Base-by-base conservation (phyloP, 2,113 vertebrate species). In the Petrocephalus microphthalmus region DNA sequence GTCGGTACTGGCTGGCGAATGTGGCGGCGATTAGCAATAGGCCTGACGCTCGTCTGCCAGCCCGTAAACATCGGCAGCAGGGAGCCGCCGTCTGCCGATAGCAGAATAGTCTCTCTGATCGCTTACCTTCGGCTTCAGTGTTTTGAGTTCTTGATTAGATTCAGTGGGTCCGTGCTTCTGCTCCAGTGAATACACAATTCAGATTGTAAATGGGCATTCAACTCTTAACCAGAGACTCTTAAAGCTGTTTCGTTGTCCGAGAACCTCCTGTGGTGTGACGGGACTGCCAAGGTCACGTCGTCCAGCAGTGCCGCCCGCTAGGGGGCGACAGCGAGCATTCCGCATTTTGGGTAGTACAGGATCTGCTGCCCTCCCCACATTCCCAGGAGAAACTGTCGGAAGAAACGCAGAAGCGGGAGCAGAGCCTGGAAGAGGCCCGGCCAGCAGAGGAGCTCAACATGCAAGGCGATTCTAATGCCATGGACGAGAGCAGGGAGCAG, bases 301-400 rank as follows among this genome's bases (percentile, higher is more conserved):
- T 33, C 25, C 84, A 19, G 51, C 52, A 85, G 84, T 85, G 47
- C 17, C n/a, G 2, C 25, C 49, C 19, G 0, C 19, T 51, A 85
- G 52, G 49, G 49, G 51, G 84, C n/a, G 52, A 17, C 52, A n/a
- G 29, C 19, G 84, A 85, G 22, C 15, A 54, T 54, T 52, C 25
- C 13, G 1, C n/a, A 56, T 85, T 85, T 85, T 49, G 7, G 19
- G 51, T 85, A 7, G 52, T 85, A 33, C 15, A 54, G 84, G 88
- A 87, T 33, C 2, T 91, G 67, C 89, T 0, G 5, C 85, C 29
- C 89, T 47, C 78, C 22, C 86, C 53, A 87, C 51, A 88, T 53
- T 90, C 89, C 92, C 92, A 98, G 97, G 97, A 96, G 89, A 96
- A 96, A 91, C 93, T 96, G 90, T 95, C 95, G 1, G 96, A 97